Percentiles rank a stretch among this genome's conserved stretches.
phyloP scores from a whole-genome alignment of 2,113 vertebrate species.

The Dicaeum eximium region DNA sequence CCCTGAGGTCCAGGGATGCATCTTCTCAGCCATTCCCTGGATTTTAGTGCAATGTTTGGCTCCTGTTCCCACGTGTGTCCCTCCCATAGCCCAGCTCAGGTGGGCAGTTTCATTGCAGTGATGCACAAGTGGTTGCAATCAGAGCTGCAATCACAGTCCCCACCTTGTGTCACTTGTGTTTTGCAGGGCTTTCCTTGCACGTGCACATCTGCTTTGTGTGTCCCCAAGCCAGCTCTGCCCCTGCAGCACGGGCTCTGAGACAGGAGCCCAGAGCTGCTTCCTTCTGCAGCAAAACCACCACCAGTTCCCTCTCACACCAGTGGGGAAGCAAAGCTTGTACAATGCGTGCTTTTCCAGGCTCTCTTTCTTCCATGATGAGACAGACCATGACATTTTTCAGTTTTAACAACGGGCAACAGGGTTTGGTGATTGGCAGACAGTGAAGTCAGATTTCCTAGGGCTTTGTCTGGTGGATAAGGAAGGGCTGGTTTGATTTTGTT shows the following conservation, averaged over 20 bases:
- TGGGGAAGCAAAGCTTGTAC: not conserved
- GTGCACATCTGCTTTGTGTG: fast-evolving
- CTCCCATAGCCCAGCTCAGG: not conserved
- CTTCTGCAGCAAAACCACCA: not conserved
- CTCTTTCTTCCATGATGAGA: not conserved
- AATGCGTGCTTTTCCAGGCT: not conserved
- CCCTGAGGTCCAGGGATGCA: not conserved
- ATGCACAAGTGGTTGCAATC: not conserved
- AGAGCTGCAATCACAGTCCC: not conserved
- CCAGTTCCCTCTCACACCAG: not conserved
- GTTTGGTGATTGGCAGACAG: not conserved
- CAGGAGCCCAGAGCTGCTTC: not conserved
- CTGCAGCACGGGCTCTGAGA: not conserved
- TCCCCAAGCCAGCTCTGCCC: not conserved
- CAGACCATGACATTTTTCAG: not conserved
- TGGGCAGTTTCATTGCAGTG: not conserved
- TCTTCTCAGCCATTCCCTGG: not conserved
- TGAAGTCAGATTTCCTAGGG: not conserved
- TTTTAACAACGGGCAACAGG: not conserved
- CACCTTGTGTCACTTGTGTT: not conserved
- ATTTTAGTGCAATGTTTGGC: not conserved
- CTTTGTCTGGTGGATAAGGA: not conserved
- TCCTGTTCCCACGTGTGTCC: not conserved
- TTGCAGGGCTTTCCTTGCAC: not conserved
- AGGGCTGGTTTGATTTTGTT: not conserved